These are phyloP conservation scores for Aspidapion aeneum DNA, from an alignment of 2,888 invertebrate genomes.

Conservation along the genomic window DNA sequence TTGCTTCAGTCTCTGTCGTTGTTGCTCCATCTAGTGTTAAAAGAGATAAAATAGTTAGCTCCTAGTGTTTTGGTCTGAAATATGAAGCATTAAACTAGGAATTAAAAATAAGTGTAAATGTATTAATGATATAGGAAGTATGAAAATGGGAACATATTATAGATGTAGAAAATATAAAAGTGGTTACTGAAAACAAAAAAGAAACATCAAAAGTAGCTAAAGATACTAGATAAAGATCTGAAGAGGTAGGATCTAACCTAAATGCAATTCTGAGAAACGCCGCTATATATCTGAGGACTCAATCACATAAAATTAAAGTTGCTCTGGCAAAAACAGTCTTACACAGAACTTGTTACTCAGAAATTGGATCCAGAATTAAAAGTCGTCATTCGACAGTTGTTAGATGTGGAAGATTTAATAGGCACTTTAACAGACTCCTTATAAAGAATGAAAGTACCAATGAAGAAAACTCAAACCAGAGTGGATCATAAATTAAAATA, in stretches of 20 bases:
- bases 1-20: conserved; percentile 63
- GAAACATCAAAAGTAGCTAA: conserved; percentile 73
- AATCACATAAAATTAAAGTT: conserved; percentile 76
- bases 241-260: conserved; percentile 63
- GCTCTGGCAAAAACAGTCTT: conserved; percentile 70
- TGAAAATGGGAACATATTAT: too few species aligned
- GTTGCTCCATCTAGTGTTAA: conserved; percentile 65
- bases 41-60: too few species aligned
- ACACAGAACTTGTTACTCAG: conserved; percentile 68
- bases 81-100: too few species aligned
- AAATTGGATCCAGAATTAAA: conserved; percentile 65
- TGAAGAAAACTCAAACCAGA: conserved; percentile 66
- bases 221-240: conserved; percentile 68
- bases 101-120: too few species aligned
- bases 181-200: conserved; percentile 79
- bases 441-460: conserved; percentile 56
- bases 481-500: conserved; percentile 70
- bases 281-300: conserved; percentile 72
- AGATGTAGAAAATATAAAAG: too few species aligned
- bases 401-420: conserved; percentile 72
- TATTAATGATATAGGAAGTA: too few species aligned
- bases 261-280: conserved; percentile 69
- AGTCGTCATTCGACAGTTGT: conserved; percentile 64
- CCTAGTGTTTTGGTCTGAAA: too few species aligned
- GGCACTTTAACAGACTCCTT: conserved; percentile 63